Evolutionary conservation across 2,113 vertebrate species (phyloP), one percentile per base, ranked within the genome.

Genomic region (Oryzias melastigma): DNA sequence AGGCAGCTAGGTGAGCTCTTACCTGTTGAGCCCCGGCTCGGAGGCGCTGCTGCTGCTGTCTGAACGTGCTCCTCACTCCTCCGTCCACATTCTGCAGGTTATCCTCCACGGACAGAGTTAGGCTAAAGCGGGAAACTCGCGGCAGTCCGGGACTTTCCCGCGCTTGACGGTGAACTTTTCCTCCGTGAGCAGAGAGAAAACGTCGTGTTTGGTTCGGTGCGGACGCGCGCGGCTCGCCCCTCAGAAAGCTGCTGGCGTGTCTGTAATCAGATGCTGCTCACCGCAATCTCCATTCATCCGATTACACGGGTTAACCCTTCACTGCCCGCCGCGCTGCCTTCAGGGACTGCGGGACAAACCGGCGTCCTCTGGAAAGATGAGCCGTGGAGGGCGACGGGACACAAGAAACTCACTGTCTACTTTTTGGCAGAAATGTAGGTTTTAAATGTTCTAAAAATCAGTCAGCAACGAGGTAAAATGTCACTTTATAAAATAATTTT

Each of bases 211-310:
- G 52, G 1, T 48, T 29, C 12, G 20, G 29, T 5, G 27, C 27
- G 27, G 27, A 7, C 27, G 18, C 17, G 22, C 42, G 35, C 17
- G 40, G 57, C 52, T 25, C 44, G 19, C 48, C 43, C 55, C 65
- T 64, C 27, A 45, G 50, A 10, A n/a, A 52, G 62, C 68, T 58
- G 4, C 58, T 62, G 63, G 63, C 65, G 76, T 75, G 52, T 75
- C 60, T 49, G 65, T 84, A 87, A 90, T 90, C 83, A 88, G 88
- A 89, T 62, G 87, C 84, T 83, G 84, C 75, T 86, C 75, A 44
- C 64, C 85, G 51, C 85, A 82, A 87, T 82, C 68, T 74, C 88
- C 85, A 88, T 85, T 92, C 89, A 92, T 91, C 91, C 90, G 77
- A 80, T 91, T 92, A 91, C 91, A 76, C 79, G 78, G 65, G 77